Base-by-base conservation (phyloP, 1,140 invertebrate species). In the Diorhabda elongata region DNA sequence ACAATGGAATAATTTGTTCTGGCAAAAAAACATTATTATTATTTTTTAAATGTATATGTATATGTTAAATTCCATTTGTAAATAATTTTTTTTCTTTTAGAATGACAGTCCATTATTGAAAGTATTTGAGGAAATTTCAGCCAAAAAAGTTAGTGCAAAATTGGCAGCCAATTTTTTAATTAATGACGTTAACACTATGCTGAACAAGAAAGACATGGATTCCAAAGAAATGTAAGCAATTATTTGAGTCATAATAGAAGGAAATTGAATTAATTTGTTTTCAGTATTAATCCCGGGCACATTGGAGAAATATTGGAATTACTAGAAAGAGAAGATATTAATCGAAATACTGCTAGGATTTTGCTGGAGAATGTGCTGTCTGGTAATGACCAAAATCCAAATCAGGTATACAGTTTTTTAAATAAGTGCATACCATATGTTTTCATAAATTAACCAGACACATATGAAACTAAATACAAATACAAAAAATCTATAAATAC, bases 111-210 rank as follows among this genome's bases (percentile, higher is more conserved):
- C 81, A 58, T 77, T 92, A 42, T 79, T 90, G 52, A 66, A 87
- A 62, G 83, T 89, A 72, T 94, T 92, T 79, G 68, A 83, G 58
- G 77, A 84, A 44, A 83, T 90, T 3, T 82, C 86, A n/a, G 74
- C 81, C 47, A 76, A 86, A 11, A 78, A 80, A 44, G 81, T 87
- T 70, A 82, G 85, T 65, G 82, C 86, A 9, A 86, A 85, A 74
- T 79, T 86, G 69, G 79, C 90, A 3, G 85, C 87, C 2, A 90
- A 91, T 79, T 81, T 92, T 69, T 76, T 93, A 58, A 82, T 89
- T 3, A 90, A 87, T 70, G 87, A 91, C 62, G 75, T 92, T 11
- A 68, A 91, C 7, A 83, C 83, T 45, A 82, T 87, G 73, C 75
- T 92, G 60, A 86, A 92, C 76, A 87, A 90, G 76, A 78, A 84